These are phyloP conservation scores for Calameuta filiformis DNA, from an alignment of 2,888 invertebrate genomes.

Conservation along the genomic window DNA sequence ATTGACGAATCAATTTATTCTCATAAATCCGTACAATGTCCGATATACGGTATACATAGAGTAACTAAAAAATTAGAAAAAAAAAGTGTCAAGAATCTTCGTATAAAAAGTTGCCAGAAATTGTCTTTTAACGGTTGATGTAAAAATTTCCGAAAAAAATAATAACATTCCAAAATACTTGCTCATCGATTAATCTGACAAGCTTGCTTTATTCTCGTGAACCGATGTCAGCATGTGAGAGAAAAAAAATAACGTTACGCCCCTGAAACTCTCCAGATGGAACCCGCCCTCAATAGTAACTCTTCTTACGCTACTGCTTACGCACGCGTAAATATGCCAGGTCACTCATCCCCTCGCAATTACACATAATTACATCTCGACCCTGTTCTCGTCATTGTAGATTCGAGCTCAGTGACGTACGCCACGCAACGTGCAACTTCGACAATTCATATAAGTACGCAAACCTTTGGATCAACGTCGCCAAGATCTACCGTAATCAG, in stretches of 20 bases:
- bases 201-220: neutral
- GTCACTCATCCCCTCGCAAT: slow-evolving; percentile 19
- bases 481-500: slow-evolving; percentile 50
- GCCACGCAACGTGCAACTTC: slow-evolving; percentile 57
- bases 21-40: neutral
- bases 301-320: slow-evolving; percentile 31
- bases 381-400: slow-evolving; percentile 34
- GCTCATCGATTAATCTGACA: neutral
- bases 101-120: neutral
- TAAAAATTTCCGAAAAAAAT: neutral
- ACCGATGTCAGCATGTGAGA: neutral
- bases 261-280: neutral
- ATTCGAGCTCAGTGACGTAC: slow-evolving; percentile 58
- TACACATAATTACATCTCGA: slow-evolving; percentile 42
- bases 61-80: neutral
- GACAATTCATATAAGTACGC: slow-evolving; percentile 52
- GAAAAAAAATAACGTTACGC: neutral
- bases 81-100: neutral
- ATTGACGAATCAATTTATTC: neutral
- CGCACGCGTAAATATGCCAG: slow-evolving; percentile 36
- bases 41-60: slow-evolving; percentile 9
- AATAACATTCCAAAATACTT: neutral
- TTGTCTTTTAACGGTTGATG: neutral
- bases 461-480: slow-evolving; percentile 43
- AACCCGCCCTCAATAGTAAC: neutral